Evolutionary conservation across 2,797 vertebrate species (phyloP).

Genomic region (Diglossa cyanea): DNA sequence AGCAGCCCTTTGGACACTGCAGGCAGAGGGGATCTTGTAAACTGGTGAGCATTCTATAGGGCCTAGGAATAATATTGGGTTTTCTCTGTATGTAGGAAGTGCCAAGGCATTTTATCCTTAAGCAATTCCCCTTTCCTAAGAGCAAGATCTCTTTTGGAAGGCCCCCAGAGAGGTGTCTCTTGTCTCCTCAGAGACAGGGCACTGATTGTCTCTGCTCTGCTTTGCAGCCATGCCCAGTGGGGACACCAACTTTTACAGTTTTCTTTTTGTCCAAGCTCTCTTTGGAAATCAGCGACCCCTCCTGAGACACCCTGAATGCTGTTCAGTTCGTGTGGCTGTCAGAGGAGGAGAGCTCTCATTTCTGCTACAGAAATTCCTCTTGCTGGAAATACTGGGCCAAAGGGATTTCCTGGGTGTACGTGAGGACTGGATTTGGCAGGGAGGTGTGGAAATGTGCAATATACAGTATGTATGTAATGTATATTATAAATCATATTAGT

Average conservation of each 20-base stretch:
- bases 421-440: slow-evolving; percentile 53
- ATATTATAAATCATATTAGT: slow-evolving; percentile 63
- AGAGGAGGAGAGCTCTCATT: neutral
- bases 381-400: slow-evolving; percentile 23
- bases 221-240: neutral
- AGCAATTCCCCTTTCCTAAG: neutral
- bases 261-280: neutral
- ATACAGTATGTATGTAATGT: slow-evolving; percentile 53
- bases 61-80: neutral
- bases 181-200: neutral
- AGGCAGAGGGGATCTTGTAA: neutral
- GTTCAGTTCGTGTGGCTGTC: neutral
- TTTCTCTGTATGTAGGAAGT: neutral
- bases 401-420: slow-evolving; percentile 55
- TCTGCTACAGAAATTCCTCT: slow-evolving; percentile 21
- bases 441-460: slow-evolving; percentile 54
- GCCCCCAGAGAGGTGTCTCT: neutral
- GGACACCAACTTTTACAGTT: neutral
- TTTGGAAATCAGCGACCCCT: neutral
- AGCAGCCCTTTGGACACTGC: neutral
- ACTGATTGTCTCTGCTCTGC: neutral
- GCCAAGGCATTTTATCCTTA: neutral
- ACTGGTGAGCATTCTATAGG: neutral
- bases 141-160: neutral
- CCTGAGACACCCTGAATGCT: neutral